Evolutionary conservation across 1,140 invertebrate genomes (phyloP).

Genomic region (Daktulosphaira vitifoliae): DNA sequence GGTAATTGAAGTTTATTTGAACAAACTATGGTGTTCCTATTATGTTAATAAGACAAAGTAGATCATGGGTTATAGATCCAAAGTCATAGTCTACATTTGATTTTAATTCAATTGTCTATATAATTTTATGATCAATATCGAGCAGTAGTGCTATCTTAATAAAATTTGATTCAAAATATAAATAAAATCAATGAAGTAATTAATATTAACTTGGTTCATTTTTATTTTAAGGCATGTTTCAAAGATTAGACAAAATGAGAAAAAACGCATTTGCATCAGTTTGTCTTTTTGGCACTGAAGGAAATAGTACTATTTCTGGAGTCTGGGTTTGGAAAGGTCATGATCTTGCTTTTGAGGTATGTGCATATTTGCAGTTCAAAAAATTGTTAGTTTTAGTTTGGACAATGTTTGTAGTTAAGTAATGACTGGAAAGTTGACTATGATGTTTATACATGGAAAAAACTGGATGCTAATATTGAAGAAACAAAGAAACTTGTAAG

Average conservation of each 20-base stretch:
- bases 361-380: constrained; percentile 37
- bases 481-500: constrained; percentile 85
- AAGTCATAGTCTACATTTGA: too few species aligned
- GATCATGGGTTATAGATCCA: too few species aligned
- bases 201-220: too few species aligned
- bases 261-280: constrained; percentile 92
- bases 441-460: constrained; percentile 93
- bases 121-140: too few species aligned
- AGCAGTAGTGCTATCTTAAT: too few species aligned
- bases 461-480: constrained; percentile 71
- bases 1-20: too few species aligned
- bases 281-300: constrained; percentile 86
- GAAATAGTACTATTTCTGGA: constrained; percentile 88
- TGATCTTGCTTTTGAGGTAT: constrained; percentile 80
- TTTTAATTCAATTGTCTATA: too few species aligned
- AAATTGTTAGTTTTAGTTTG: too few species aligned
- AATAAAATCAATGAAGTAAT: too few species aligned
- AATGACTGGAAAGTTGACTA: constrained; percentile 96
- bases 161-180: too few species aligned
- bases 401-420: constrained; percentile 53
- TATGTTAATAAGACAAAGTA: too few species aligned
- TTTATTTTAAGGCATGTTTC: constrained; percentile 75
- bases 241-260: constrained; percentile 94
- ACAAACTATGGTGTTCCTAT: too few species aligned
- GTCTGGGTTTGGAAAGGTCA: constrained; percentile 96